A percentile compares a stretch with the other conserved stretches of the same genome.
Evolutionary conservation across 2,888 invertebrate species (phyloP).

Genomic region (Lathronympha strigana): DNA sequence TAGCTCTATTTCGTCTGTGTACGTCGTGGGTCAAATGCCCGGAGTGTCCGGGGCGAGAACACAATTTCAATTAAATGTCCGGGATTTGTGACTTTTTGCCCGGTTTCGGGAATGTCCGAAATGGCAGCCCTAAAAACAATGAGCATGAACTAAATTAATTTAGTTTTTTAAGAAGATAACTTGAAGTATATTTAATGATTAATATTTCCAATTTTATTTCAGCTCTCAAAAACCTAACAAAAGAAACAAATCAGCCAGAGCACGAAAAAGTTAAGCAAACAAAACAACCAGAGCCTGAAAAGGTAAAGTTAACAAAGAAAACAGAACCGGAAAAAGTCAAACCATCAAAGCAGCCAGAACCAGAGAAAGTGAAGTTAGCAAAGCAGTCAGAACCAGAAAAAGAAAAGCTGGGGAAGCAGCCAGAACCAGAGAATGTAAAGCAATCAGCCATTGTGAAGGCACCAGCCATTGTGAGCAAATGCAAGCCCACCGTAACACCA

Average conservation of each 20-base stretch:
- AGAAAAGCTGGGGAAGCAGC: constrained; percentile 49
- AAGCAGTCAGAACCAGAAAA: not conserved
- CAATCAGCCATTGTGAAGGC: constrained; percentile 48
- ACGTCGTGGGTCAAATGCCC: too few species aligned
- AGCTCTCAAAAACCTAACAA: constrained; percentile 57
- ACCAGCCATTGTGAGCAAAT: constrained; percentile 44
- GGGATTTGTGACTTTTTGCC: too few species aligned
- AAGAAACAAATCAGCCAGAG: constrained; percentile 55
- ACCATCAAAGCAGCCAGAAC: constrained; percentile 54
- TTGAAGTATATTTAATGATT: constrained; percentile 1
- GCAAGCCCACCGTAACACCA: constrained; percentile 47
- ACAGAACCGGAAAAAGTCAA: not conserved
- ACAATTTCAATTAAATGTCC: too few species aligned
- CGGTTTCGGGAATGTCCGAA: too few species aligned
- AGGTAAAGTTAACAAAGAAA: constrained; percentile 42
- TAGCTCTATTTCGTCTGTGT: too few species aligned
- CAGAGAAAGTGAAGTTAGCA: constrained; percentile 53
- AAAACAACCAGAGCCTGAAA: constrained; percentile 1
- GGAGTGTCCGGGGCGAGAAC: too few species aligned
- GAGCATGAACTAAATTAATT: too few species aligned
- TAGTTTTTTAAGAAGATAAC: too few species aligned
- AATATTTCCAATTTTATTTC: constrained; percentile 18
- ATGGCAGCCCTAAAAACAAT: too few species aligned
- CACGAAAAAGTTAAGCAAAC: constrained; percentile 53
- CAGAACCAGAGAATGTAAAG: constrained; percentile 55